Percentiles rank a stretch among this genome's conserved stretches.
Evolutionary conservation across 2,797 vertebrate species (phyloP).

Genomic region (Hafferia zeledoni): DNA sequence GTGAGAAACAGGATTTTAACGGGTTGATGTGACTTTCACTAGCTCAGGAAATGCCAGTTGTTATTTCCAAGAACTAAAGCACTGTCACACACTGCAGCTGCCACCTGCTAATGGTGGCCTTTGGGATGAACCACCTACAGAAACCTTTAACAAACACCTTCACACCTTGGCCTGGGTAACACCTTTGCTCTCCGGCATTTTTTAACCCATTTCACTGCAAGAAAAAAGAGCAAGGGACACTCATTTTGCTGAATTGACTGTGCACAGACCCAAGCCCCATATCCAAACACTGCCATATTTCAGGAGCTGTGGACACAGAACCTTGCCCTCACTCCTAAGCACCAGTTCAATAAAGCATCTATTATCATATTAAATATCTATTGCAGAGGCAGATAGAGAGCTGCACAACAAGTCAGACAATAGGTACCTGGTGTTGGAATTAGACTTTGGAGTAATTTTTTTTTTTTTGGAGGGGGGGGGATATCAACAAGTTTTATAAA

Average conservation of each 20-base stretch:
- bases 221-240: rapidly evolving
- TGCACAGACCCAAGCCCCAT: not conserved
- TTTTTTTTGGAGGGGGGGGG: not conserved
- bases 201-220: rapidly evolving
- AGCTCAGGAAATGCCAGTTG: not conserved
- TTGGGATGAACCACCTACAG: rapidly evolving
- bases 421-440: rapidly evolving
- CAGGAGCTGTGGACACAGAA: rapidly evolving
- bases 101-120: rapidly evolving
- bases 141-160: rapidly evolving
- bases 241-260: rapidly evolving
- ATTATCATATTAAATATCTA: rapidly evolving
- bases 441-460: not conserved
- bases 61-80: not conserved
- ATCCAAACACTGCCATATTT: rapidly evolving
- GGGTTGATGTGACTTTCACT: not conserved
- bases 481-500: not conserved
- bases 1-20: rapidly evolving
- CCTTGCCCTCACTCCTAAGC: rapidly evolving
- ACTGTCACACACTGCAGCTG: rapidly evolving
- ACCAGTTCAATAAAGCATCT: not conserved
- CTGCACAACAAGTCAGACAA: rapidly evolving
- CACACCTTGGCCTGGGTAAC: not conserved
- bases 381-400: not conserved
- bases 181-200: rapidly evolving